phyloP scores from a whole-genome alignment of 2,113 vertebrate genomes.

The Glaucomys volans region DNA sequence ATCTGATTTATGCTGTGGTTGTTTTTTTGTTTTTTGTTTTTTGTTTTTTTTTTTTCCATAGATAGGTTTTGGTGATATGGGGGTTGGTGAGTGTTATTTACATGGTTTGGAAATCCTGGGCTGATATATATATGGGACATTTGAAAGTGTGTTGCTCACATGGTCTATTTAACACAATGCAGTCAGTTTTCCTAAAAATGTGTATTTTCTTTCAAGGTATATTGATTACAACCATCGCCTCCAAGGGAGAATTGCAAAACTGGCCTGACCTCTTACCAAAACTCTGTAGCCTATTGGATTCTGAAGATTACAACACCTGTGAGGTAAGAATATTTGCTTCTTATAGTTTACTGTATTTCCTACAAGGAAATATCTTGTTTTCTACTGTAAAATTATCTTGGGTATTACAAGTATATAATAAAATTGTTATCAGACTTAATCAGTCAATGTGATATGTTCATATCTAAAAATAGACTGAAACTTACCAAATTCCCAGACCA shows the following conservation, averaged over 20 bases:
- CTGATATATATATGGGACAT: neutral
- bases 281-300: constrained; percentile 96
- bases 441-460: neutral
- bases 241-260: constrained; percentile 97
- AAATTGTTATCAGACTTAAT: neutral
- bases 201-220: constrained; percentile 90
- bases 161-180: neutral
- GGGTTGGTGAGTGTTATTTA: neutral
- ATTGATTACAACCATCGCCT: constrained; percentile 98
- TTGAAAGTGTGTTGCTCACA: neutral
- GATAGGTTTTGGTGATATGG: neutral
- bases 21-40: too few species aligned
- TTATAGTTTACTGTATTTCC: neutral
- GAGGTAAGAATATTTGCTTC: constrained; percentile 88
- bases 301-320: constrained; percentile 99
- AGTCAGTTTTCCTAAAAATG: neutral
- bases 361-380: neutral
- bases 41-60: neutral
- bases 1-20: neutral
- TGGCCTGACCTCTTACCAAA: constrained; percentile 98
- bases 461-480: neutral
- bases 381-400: constrained; percentile 12
- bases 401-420: neutral
- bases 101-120: neutral
- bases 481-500: neutral